These are phyloP conservation scores for Phrixothrix hirtus DNA, from an alignment of 2,888 invertebrate genomes.

Conservation along the genomic window DNA sequence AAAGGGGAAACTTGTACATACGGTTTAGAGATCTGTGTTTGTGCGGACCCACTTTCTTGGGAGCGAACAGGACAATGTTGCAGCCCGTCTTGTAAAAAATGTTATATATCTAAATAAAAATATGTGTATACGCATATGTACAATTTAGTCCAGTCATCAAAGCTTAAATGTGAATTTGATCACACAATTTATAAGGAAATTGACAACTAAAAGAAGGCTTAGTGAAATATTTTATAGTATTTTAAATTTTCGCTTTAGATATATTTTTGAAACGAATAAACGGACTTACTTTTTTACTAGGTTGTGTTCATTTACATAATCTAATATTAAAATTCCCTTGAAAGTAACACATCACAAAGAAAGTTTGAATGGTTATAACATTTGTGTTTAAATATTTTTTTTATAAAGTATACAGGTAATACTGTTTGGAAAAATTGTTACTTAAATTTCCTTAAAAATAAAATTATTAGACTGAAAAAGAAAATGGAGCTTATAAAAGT, in stretches of 20 bases:
- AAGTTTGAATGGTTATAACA: too few species aligned
- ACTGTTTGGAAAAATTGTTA: too few species aligned
- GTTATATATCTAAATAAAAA: slow-evolving; percentile 48
- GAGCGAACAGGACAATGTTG: slow-evolving; percentile 25
- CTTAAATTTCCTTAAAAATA: too few species aligned
- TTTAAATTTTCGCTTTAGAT: slow-evolving; percentile 12
- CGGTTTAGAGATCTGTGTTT: slow-evolving; percentile 53
- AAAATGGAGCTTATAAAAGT: too few species aligned
- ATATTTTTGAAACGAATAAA: slow-evolving; percentile 23
- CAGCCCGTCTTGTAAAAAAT: slow-evolving; percentile 47
- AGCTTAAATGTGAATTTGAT: slow-evolving; percentile 24
- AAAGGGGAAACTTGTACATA: slow-evolving; percentile 43
- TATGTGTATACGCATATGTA: slow-evolving; percentile 47
- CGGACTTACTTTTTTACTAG: slow-evolving; percentile 8
- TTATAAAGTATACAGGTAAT: too few species aligned
- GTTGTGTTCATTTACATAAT: too few species aligned
- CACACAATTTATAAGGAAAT: slow-evolving; percentile 20
- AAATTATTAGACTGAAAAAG: too few species aligned
- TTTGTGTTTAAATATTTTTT: too few species aligned
- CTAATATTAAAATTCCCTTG: too few species aligned
- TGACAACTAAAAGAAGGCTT: slow-evolving; percentile 13
- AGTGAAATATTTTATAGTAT: slow-evolving; percentile 21
- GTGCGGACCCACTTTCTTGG: slow-evolving; percentile 39
- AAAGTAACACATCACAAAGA: too few species aligned
- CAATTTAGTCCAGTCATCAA: slow-evolving; percentile 43